Base-by-base conservation (phyloP, 64 coral and sea anemone species). In the Montipora foliosa region DNA sequence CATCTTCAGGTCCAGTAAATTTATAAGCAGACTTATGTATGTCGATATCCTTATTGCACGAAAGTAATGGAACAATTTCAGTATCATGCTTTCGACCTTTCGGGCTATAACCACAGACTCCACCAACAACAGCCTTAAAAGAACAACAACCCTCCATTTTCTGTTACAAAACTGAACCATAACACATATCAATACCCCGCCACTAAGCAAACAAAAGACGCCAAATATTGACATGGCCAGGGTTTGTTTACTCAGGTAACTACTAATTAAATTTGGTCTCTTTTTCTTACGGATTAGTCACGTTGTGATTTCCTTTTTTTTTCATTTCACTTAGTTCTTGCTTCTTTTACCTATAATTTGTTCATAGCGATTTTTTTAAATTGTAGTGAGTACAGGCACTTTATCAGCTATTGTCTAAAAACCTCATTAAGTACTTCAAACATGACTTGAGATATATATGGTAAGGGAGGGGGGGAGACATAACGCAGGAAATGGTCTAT, bases 141-240 rank as follows among this genome's bases (percentile, higher is more conserved):
- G 81, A 92, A 84, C 81, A 92, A 67, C 71, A 68, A 66, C 49
- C 53, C 25, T 92, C 90, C 81, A 92, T 92, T 91, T 82, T 83
- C 47, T 4, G 72, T 90, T 47, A 12, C 47, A 6, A 78, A 79
- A 46, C 17, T 52, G 19, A 9, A 79, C 37, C 37, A 37, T 37
- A 2, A 37, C 37, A 37, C 37, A 37, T 37, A 79, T 52, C 11
- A 8, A 71, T 71, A 4, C 15, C 15, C 68, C 6, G 14, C 68
- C 68, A 13, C 68, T 17, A 71, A 71, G 68, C 68, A 71, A 71
- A 71, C 68, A 17, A 17, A 71, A 71, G 0, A 15, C 68, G 11
- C 68, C 8, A 71, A 71, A 15, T 71, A 71, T 2, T 71, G 15
- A 3, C 6, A 71, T 6, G 68, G 15, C 68, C 68, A 71, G 68